Evolutionary conservation across 2,797 vertebrate genomes (phyloP).

Genomic region (Myotis findleyi): DNA sequence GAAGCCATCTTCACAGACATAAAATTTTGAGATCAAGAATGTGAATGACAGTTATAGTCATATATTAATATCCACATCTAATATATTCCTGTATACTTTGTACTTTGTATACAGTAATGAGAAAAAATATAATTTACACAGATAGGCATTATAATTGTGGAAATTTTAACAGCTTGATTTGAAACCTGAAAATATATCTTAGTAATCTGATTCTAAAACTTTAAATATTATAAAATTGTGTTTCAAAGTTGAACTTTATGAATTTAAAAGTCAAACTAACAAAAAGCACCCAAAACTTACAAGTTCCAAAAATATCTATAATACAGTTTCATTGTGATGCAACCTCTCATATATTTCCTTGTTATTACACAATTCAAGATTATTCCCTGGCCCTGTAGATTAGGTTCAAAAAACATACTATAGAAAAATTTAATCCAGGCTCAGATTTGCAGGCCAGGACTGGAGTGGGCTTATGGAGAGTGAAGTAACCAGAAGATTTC

Average conservation of each 20-base stretch:
- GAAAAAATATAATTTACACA: slow-evolving; percentile 17
- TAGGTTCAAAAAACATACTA: background rate
- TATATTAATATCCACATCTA: background rate
- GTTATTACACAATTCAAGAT: background rate
- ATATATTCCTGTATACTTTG: background rate
- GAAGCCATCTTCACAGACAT: background rate
- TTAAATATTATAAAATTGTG: background rate
- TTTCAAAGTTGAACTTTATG: background rate
- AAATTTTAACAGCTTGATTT: background rate
- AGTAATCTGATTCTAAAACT: background rate
- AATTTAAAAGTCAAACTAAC: slow-evolving; percentile 29
- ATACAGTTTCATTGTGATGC: background rate
- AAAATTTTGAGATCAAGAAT: background rate
- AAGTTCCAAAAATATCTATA: background rate
- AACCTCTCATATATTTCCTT: background rate
- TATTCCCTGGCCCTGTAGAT: background rate
- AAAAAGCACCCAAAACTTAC: background rate
- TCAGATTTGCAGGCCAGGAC: background rate
- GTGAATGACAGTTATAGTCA: background rate
- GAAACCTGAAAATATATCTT: background rate
- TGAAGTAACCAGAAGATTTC: background rate
- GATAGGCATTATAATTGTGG: background rate
- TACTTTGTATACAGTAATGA: background rate
- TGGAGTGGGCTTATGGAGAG: background rate
- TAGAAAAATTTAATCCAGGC: background rate